Base-by-base conservation (phyloP, 2,113 vertebrate species). In the Casuarius casuarius region DNA sequence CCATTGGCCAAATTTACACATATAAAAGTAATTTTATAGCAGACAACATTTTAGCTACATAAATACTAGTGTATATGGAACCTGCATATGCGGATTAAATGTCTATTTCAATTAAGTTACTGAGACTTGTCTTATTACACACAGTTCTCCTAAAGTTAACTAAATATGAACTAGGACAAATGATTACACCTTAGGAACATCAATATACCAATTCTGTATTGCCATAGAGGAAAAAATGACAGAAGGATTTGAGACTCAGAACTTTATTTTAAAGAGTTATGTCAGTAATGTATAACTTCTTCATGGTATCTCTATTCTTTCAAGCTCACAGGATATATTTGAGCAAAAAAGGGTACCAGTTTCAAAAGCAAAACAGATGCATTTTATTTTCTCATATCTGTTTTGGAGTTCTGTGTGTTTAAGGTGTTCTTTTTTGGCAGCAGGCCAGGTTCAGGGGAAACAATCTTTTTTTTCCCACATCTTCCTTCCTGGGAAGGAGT, bases 251-350 rank as follows among this genome's bases (percentile, higher is more conserved):
- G 9, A 75, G 56, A 46, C 6, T 20, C 14, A 44, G 33, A 72
- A 81, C 7, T 25, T 28, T 35, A 75, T 63, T 23, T 0, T 0
- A 10, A 35, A 82, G 59, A 29, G 29, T 51, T 54, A 4, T 1
- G 5, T 44, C 29, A n/a, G 63, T 67, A 51, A 28, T 67, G 5
- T 11, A 5, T 75, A 3, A 18, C 33, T 38, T 12, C 48, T 65
- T 82, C 40, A 3, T 61, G 40, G 11, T 66, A 68, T 10, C 7
- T 46, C 54, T 62, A 1, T 38, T 88, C 40, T 87, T 79, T 49
- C 16, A 62, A 83, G 71, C 9, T 62, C 15, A n/a, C 1, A n/a
- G 33, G 22, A 12, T 33, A 6, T 25, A 78, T 44, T 7, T 40
- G 44, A 88, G 18, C 1, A 18, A 35, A 75, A 74, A 51, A 62